Conservation (phyloP, 2,888 invertebrate genomes). For the Keiferia lycopersicella region DNA sequence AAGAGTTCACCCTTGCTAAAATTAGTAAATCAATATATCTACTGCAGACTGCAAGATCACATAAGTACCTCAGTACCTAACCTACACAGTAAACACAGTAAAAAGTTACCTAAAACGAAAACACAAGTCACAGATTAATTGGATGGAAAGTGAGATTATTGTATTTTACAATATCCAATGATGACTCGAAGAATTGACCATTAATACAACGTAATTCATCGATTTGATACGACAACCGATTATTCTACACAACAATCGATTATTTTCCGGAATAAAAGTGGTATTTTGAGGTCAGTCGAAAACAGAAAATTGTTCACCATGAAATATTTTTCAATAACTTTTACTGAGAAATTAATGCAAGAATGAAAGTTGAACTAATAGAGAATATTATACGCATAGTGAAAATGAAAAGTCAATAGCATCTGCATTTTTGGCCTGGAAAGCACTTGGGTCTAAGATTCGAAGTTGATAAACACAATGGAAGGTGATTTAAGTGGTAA, state of each 20-base stretch:
- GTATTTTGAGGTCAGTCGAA: background rate
- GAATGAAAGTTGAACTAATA: no score
- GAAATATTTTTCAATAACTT: background rate
- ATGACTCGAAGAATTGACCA: conserved; percentile 31
- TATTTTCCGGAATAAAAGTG: background rate
- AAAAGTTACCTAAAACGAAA: background rate
- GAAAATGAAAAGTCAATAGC: no score
- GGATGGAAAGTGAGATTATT: conserved; percentile 11
- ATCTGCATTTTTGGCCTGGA: no score
- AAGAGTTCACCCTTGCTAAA: no score
- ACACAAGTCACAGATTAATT: background rate
- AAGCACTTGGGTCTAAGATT: no score
- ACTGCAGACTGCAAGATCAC: no score
- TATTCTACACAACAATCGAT: conserved; percentile 26
- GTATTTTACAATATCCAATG: conserved; percentile 36
- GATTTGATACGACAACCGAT: conserved; percentile 28
- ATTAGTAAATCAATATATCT: no score
- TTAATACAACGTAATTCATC: conserved; percentile 37
- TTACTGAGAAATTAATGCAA: background rate
- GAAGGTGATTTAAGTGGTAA: no score
- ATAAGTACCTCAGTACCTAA: no score
- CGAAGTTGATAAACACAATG: no score
- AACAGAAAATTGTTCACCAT: background rate
- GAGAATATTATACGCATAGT: no score
- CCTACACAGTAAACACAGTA: background rate